Evolutionary conservation across 64 coral and sea anemone genomes (phyloP), one percentile per base, ranked within the genome.

Genomic region (Stylophora pistillata): DNA sequence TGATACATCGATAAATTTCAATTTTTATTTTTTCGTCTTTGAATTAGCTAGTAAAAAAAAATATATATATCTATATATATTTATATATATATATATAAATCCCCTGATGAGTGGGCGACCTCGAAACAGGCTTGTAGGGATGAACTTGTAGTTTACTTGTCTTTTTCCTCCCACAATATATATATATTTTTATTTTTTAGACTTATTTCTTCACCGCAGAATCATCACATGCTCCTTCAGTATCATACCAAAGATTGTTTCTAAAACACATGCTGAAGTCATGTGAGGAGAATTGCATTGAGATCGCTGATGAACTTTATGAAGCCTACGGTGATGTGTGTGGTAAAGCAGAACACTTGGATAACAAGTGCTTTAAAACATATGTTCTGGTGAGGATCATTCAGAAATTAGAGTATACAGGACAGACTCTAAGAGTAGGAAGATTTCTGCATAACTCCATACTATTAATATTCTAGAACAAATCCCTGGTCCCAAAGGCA

Each of bases 261-360:
- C 69, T 94, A 65, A 90, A 74, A 25, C 47, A 62, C 13, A 41
- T 94, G 13, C 71, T 94, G 16, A 87, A 78, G 15, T 28, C 65
- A 14, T 87, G 83, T 87, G 88, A 94, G 66, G 88, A 94, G 15
- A 78, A 52, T 30, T 76, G 64, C 23, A 53, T 27, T 80, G 83
- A 91, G 15, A 70, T 91, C 28, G 70, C 74, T 74, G 93, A 94
- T 79, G 76, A 87, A 54, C 82, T 94, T 21, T 94, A 94, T 82
- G 88, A 89, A 73, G 69, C 58, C n/a, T 87, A 90, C 56, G 88
- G 52, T 47, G 74, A 78, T 31, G 63, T 91, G 25, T 20, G 90
- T 25, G 33, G 82, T 69, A 82, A 90, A 20, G 77, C 28, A 9
- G 74, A 90, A 26, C 65, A 72, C 69, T 30, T 53, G 30, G 52